Evolutionary conservation across 2,113 vertebrate genomes (phyloP).

Genomic region (Nothocercus julius): DNA sequence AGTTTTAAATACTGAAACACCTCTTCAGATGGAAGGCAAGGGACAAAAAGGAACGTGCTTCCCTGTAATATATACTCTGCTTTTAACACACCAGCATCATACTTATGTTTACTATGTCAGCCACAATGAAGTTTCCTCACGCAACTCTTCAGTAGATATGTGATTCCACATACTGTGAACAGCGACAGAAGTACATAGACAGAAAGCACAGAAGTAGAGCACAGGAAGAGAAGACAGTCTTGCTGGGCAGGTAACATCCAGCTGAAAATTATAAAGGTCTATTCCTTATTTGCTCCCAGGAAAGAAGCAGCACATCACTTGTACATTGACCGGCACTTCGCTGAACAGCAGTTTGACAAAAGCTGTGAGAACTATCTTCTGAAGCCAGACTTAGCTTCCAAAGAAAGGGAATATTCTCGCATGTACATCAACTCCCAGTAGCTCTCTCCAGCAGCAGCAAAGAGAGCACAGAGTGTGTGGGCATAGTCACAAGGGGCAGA

Average conservation of each 20-base stretch:
- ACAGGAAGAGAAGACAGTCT: background rate
- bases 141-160: background rate
- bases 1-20: background rate
- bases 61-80: background rate
- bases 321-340: background rate
- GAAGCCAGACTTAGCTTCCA: background rate
- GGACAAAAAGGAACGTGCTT: background rate
- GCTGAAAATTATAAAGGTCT: background rate
- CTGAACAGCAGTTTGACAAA: background rate
- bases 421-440: background rate
- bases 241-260: background rate
- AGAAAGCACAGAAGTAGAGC: background rate
- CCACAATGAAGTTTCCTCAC: background rate
- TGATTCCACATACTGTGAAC: background rate
- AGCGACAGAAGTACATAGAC: background rate
- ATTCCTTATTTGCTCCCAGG: background rate
- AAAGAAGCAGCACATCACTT: background rate
- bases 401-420: background rate
- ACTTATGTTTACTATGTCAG: background rate
- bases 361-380: background rate
- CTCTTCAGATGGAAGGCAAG: background rate
- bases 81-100: background rate
- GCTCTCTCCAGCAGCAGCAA: background rate
- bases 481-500: background rate
- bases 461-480: background rate